Conservation (phyloP, 2,888 invertebrate genomes). For the Branchellion lobata region DNA sequence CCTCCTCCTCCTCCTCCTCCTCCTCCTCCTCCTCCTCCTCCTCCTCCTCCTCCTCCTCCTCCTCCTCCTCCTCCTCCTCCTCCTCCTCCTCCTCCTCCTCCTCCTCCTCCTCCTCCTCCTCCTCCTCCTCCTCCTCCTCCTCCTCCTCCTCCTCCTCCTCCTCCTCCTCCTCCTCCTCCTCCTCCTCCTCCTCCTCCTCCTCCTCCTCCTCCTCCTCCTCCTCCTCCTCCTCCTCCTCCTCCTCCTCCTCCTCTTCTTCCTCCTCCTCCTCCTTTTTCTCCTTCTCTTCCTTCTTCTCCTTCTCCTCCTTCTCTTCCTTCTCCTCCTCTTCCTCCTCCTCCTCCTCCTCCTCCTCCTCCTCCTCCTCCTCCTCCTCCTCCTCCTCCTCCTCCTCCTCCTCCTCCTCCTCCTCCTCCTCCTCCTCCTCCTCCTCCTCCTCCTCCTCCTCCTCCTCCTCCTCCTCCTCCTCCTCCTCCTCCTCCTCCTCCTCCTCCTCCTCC, state of each 20-base stretch:
- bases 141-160: neutral
- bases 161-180: neutral
- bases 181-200: neutral
- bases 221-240: neutral
- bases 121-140: neutral
- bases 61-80: neutral
- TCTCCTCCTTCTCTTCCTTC: slow-evolving; percentile 8
- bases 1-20: slow-evolving; percentile 4
- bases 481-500: too few species aligned
- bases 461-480: neutral
- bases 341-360: neutral
- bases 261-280: neutral
- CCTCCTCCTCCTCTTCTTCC: slow-evolving; percentile 21
- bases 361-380: neutral
- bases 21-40: neutral
- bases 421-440: slow-evolving; percentile 1
- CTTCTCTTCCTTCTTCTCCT: slow-evolving; percentile 6
- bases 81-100: neutral
- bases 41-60: neutral
- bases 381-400: slow-evolving; percentile 4
- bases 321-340: neutral
- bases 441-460: neutral
- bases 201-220: neutral
- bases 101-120: neutral
- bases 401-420: neutral